Conservation (phyloP, 2,113 vertebrate species). For the Pseudorectes ferrugineus region DNA sequence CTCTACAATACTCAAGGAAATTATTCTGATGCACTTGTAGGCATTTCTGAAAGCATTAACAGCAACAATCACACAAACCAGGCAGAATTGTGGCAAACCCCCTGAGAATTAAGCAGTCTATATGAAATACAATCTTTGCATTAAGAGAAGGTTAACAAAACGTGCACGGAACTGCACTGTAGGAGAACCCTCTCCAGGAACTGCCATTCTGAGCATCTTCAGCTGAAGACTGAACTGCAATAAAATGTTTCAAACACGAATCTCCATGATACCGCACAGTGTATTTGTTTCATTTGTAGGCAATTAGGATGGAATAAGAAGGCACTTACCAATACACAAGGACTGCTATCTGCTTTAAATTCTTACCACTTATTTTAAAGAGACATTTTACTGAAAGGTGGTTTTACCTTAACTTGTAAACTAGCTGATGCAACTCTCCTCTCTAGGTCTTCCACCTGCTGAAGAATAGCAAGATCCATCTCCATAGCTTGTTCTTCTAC, state of each 20-base stretch:
- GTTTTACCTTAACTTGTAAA: constrained; percentile 91
- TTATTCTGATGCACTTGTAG: background rate
- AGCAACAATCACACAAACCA: background rate
- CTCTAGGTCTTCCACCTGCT: constrained; percentile 91
- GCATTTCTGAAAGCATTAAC: background rate
- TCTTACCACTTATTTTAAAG: constrained; percentile 21
- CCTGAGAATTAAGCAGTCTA: background rate
- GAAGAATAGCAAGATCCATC: constrained; percentile 85
- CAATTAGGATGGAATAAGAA: background rate
- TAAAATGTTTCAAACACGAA: background rate
- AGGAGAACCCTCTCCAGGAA: background rate
- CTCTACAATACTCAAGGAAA: background rate
- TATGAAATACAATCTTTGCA: background rate
- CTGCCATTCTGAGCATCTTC: background rate
- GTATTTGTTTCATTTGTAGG: background rate
- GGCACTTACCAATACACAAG: constrained; percentile 25
- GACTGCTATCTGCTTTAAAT: background rate
- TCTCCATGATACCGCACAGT: background rate
- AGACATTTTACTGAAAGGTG: constrained; percentile 53
- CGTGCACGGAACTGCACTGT: fast-evolving
- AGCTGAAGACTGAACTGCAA: background rate
- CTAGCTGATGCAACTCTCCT: constrained; percentile 87
- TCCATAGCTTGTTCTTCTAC: constrained; percentile 93
- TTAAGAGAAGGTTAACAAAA: background rate
- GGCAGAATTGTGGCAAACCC: background rate